Percentiles rank a stretch among this genome's conserved stretches.
phyloP scores from a whole-genome alignment of 2,113 vertebrate species.

The Podiceps cristatus region DNA sequence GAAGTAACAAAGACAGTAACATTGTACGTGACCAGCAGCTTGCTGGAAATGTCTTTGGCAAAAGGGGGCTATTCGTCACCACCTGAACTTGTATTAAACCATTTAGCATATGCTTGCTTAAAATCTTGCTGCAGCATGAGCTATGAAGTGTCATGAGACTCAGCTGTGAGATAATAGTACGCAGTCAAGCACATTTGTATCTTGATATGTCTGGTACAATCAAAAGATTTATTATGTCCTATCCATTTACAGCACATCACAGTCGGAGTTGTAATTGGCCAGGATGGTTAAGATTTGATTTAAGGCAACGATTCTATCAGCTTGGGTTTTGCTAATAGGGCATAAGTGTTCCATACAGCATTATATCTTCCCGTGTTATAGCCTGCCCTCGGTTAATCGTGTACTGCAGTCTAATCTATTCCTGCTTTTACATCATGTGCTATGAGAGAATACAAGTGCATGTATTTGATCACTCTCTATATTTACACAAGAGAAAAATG shows the following conservation, averaged over 20 bases:
- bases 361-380: background rate
- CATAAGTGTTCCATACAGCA: background rate
- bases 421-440: background rate
- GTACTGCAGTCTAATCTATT: background rate
- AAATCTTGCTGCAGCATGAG: slow-evolving; percentile 17
- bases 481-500: background rate
- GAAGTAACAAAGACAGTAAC: background rate
- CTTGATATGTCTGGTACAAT: background rate
- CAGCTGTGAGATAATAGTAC: slow-evolving; percentile 6
- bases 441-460: background rate
- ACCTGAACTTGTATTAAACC: background rate
- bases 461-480: background rate
- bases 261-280: background rate
- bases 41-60: background rate
- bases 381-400: background rate
- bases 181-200: background rate
- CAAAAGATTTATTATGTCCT: slow-evolving; percentile 20
- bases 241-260: background rate
- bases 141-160: background rate
- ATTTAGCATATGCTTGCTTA: background rate
- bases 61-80: background rate
- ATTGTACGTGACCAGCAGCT: background rate
- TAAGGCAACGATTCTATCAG: background rate
- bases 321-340: background rate
- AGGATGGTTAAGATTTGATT: slow-evolving; percentile 17